Percentiles rank a stretch among this genome's conserved stretches.
These are phyloP conservation scores for Dendrolimus kikuchii DNA, from an alignment of 1,140 invertebrate genomes.

Conservation along the genomic window DNA sequence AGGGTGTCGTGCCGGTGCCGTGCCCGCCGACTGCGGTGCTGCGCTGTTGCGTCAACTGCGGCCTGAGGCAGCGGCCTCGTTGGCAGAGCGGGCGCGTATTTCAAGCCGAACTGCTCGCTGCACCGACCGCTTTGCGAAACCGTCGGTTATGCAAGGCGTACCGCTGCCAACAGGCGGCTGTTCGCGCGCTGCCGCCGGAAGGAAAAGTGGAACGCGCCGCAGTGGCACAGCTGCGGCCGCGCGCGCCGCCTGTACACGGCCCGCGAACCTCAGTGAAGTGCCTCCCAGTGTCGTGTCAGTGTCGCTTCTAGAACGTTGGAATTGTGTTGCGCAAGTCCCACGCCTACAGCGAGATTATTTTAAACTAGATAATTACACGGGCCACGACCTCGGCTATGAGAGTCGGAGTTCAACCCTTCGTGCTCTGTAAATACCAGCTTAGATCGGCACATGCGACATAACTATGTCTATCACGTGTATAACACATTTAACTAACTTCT, in stretches of 20 bases:
- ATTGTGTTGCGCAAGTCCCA: conserved; percentile 62
- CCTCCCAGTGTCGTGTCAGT: conserved; percentile 59
- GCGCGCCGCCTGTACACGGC: conserved; percentile 59
- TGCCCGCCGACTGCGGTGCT: conserved; percentile 7
- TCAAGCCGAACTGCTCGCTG: conserved; percentile 54
- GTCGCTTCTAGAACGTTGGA: conserved; percentile 63
- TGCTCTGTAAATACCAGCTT: conserved; percentile 25
- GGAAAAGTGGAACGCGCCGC: conserved; percentile 70
- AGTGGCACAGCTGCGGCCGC: conserved; percentile 48
- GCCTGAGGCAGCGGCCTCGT: conserved; percentile 28
- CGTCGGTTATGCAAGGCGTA: conserved; percentile 62
- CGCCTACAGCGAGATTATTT: conserved; percentile 65
- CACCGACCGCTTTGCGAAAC: conserved; percentile 63
- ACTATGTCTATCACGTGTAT: conserved; percentile 29
- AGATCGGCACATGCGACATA: conserved; percentile 30
- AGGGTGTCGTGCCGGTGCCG: conserved; percentile 16
- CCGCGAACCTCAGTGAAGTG: conserved; percentile 54
- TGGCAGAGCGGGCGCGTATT: conserved; percentile 49
- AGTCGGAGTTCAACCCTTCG: conserved; percentile 29
- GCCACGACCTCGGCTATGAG: conserved; percentile 28
- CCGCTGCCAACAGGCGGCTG: conserved; percentile 63
- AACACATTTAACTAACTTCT: conserved; percentile 23
- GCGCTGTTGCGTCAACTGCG: conserved; percentile 35
- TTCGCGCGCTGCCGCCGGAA: conserved; percentile 55
- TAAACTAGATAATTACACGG: conserved; percentile 52